Evolutionary conservation across 2,797 vertebrate genomes (phyloP).

Genomic region (Xiphorhynchus erythropygius): DNA sequence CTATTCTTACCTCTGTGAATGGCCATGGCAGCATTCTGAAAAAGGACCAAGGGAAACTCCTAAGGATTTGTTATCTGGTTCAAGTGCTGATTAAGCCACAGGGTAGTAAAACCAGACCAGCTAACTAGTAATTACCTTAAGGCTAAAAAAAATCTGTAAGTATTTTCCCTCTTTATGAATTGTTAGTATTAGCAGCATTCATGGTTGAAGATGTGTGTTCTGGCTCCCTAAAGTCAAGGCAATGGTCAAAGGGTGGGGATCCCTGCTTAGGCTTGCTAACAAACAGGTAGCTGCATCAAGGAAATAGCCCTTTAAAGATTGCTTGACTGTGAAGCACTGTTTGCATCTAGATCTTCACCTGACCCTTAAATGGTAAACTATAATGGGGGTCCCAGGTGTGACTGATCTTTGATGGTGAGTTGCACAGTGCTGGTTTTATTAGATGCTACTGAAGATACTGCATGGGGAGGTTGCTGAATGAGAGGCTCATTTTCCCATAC

Average conservation of each 20-base stretch:
- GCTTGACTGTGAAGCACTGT: not conserved
- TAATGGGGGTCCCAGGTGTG: not conserved
- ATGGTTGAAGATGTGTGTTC: not conserved
- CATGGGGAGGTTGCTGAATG: accelerated
- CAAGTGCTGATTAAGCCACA: not conserved
- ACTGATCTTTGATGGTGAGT: not conserved
- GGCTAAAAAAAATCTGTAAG: not conserved
- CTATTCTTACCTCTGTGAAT: not conserved
- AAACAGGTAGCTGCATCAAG: not conserved
- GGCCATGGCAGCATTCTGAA: not conserved
- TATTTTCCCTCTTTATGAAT: not conserved
- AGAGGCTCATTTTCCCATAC: not conserved
- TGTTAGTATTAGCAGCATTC: not conserved
- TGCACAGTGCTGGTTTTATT: not conserved
- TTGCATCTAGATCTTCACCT: not conserved
- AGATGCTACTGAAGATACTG: not conserved
- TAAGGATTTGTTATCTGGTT: not conserved
- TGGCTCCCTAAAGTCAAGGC: not conserved
- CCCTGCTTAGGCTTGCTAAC: accelerated
- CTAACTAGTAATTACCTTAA: not conserved
- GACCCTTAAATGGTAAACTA: not conserved
- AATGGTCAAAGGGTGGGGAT: not conserved
- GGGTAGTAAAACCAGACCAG: not conserved
- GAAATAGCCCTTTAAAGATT: not conserved
- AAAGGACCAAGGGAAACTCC: not conserved